These are phyloP conservation scores for Drosophila kanapiae DNA, from an alignment of 1,140 invertebrate species.

Conservation along the genomic window DNA sequence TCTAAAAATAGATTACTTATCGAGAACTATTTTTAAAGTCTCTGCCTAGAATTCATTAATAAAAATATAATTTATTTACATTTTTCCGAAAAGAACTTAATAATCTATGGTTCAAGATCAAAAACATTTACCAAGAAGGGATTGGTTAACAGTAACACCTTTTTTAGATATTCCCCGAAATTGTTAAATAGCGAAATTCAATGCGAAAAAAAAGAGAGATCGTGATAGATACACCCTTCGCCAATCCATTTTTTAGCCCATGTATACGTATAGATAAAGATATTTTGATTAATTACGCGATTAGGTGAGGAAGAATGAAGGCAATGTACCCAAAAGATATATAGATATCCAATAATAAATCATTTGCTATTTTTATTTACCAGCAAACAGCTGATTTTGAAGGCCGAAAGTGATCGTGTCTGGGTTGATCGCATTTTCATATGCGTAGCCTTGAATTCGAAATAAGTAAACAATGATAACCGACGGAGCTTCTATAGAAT, in stretches of 20 bases:
- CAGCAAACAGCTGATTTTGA: constrained; percentile 30
- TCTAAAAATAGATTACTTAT: not conserved
- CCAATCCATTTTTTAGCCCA: not conserved
- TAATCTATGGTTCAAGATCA: not conserved
- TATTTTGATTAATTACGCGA: constrained; percentile 14
- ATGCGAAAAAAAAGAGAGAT: not conserved
- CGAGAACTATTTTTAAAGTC: not conserved
- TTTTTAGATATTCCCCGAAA: constrained; percentile 6
- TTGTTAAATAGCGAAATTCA: constrained; percentile 6
- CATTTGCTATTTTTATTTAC: constrained; percentile 5
- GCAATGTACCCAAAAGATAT: not conserved
- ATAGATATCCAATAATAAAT: constrained; percentile 7
- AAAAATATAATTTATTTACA: not conserved
- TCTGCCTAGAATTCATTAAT: not conserved
- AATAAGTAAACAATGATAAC: constrained; percentile 43
- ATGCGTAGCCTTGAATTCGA: constrained; percentile 33
- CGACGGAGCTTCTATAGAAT: constrained; percentile 25
- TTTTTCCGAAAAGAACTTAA: not conserved
- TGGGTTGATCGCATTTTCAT: constrained; percentile 27
- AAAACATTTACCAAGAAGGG: not conserved
- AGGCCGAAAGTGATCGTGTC: constrained; percentile 44
- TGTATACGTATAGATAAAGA: not conserved
- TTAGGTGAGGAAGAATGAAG: constrained; percentile 13
- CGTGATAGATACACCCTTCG: not conserved
- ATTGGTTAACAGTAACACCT: not conserved